Evolutionary conservation across 2,797 vertebrate genomes (phyloP), one percentile per base, ranked within the genome.

Genomic region (Cercopithecus petaurista): DNA sequence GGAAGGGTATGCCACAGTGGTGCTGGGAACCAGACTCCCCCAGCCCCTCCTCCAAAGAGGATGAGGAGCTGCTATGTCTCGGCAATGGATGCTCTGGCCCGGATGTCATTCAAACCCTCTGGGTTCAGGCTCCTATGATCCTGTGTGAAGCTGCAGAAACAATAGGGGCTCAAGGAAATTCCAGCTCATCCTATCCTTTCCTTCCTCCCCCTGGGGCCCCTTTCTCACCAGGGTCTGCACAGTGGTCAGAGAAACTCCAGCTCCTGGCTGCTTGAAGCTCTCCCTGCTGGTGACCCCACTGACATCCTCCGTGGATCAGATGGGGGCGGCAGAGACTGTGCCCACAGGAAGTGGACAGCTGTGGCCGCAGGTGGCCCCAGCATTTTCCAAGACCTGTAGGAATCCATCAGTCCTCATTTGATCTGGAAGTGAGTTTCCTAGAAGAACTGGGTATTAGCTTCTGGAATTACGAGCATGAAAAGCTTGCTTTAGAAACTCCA

Each of bases 81-180:
- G 67, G 84, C 52, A 46, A 19, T 19, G 87, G 77, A 87, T 59
- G 1, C 77, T 22, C 2, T 26, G 57, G 64, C 79, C 76, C 41
- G 59, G 26, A 28, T 67, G 88, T 33, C 88, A 8, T 33, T 50
- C 48, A 93, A 48, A 33, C 21, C 48, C 43, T 41, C 92, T 95
- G 19, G 10, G 21, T 48, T 75, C 39, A 52, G 76, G 64, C 87
- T 52, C 19, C 72, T 55, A 4, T 79, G 79, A 64, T 52, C 0
- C 1, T n/a, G 33, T 48, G 39, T 77, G 95, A 77, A 75, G 15
- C 86, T 91, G 28, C 19, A 92, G 76, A 83, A 93, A 96, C 91
- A 88, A 33, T 88, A 30, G 22, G 13, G 82, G 50, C 41, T 87
- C 52, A 39, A 94, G 89, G 55, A 95, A 92, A 93, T 70, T 36